Conservation (phyloP, 2,797 vertebrate species). For the Notolabrus celidotus region DNA sequence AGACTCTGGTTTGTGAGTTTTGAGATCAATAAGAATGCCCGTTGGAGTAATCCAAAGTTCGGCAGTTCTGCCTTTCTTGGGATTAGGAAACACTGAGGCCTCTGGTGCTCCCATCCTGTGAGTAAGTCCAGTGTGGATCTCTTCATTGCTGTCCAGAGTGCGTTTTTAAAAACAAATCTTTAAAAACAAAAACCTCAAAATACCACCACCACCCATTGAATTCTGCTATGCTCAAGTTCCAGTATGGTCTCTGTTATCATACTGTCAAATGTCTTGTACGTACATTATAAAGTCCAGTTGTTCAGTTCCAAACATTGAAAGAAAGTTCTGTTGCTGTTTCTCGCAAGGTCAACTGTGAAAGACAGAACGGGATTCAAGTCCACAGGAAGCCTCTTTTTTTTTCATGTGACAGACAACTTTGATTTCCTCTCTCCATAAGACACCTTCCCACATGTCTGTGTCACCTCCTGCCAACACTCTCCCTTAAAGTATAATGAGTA, state of each 20-base stretch:
- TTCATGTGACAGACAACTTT: conserved; percentile 39
- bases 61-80: conserved; percentile 64
- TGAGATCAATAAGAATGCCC: conserved; percentile 85
- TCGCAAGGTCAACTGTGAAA: conserved; percentile 70
- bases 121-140: conserved; percentile 80
- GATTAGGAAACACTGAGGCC: conserved; percentile 65
- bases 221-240: conserved; percentile 80
- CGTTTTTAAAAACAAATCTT: conserved; percentile 49
- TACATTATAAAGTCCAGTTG: conserved; percentile 61
- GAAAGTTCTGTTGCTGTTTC: conserved; percentile 68
- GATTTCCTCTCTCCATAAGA: conserved; percentile 45
- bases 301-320: conserved; percentile 70
- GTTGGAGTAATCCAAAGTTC: conserved; percentile 76
- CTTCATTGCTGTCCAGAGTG: conserved; percentile 78
- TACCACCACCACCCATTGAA: conserved; percentile 70
- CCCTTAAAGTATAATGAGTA: conserved; percentile 54
- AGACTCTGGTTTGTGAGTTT: conserved; percentile 80
- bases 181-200: conserved; percentile 50
- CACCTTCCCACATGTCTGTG: conserved; percentile 46
- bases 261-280: conserved; percentile 59
- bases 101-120: conserved; percentile 66
- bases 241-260: conserved; percentile 59
- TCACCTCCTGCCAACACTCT: conserved; percentile 50
- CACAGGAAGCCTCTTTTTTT: conserved; percentile 47
- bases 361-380: conserved; percentile 67